Percentiles rank a stretch among this genome's conserved stretches.
These are phyloP conservation scores for Brachypodius melanocephalos DNA, from an alignment of 2,113 vertebrate genomes.

Conservation along the genomic window DNA sequence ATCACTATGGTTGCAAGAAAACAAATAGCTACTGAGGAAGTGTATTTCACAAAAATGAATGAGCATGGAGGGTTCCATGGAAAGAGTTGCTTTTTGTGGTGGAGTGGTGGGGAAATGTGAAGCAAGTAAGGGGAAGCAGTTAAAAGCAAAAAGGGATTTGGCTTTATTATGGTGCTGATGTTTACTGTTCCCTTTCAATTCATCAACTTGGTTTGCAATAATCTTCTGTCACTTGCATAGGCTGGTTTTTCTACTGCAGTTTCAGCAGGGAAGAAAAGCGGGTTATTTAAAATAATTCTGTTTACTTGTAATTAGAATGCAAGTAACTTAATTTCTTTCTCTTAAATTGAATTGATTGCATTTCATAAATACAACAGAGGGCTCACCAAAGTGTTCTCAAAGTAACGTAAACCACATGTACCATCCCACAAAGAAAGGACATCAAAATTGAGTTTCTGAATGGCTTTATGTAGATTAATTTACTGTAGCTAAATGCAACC, in stretches of 20 bases:
- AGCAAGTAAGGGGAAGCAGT: not conserved
- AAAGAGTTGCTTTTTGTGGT: not conserved
- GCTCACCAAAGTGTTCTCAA: not conserved
- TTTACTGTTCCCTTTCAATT: not conserved
- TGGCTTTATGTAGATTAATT: not conserved
- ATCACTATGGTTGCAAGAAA: constrained; percentile 22
- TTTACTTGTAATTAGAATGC: constrained; percentile 39
- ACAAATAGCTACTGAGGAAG: not conserved
- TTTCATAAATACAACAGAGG: not conserved
- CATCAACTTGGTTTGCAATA: not conserved
- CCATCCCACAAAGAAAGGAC: not conserved
- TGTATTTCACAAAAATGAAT: constrained; percentile 8
- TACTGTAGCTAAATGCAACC: not conserved
- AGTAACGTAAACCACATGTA: not conserved
- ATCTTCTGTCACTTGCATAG: not conserved
- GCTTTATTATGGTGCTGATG: not conserved
- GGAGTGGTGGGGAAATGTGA: not conserved
- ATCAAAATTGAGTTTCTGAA: not conserved
- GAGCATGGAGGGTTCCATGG: not conserved
- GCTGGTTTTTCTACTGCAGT: not conserved
- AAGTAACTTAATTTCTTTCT: constrained; percentile 9
- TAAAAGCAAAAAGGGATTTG: not conserved
- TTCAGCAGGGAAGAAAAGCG: not conserved
- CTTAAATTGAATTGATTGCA: constrained; percentile 4
- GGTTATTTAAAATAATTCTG: constrained; percentile 10